A percentile compares a stretch with the other conserved stretches of the same genome.
Evolutionary conservation across 2,797 vertebrate genomes (phyloP).

Genomic region (Eurystomus glaucurus): DNA sequence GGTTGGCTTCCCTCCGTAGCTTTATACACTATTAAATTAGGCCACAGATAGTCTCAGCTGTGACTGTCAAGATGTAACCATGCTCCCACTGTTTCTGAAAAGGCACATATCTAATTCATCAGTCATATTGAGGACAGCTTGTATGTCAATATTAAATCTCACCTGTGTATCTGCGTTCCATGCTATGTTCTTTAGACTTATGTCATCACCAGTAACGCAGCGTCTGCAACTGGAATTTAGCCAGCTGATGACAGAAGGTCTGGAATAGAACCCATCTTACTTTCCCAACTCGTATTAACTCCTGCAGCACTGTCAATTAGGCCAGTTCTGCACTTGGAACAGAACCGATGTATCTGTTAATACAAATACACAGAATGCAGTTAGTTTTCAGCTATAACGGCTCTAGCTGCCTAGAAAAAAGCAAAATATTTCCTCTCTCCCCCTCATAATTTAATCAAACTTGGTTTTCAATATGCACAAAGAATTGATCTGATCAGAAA

Average conservation of each 20-base stretch:
- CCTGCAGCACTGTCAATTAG: neutral
- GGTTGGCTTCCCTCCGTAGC: neutral
- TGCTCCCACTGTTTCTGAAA: neutral
- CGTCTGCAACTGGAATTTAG: conserved; percentile 9
- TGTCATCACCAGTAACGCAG: neutral
- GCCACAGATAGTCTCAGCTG: neutral
- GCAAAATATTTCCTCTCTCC: neutral
- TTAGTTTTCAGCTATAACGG: neutral
- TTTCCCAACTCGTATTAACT: neutral
- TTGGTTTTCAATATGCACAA: neutral
- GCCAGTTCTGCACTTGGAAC: neutral
- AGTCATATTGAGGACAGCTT: neutral
- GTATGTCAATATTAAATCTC: neutral
- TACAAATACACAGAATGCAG: neutral
- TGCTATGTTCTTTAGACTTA: neutral
- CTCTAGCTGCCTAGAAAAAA: neutral
- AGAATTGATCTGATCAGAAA: neutral
- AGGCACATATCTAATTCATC: neutral
- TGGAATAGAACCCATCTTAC: neutral
- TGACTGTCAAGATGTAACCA: neutral
- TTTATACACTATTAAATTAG: neutral
- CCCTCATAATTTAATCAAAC: neutral
- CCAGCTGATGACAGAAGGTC: conserved; percentile 40
- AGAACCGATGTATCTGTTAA: neutral
- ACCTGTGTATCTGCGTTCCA: neutral